Base-by-base conservation (phyloP, 2,888 invertebrate species). In the Anthrax anthrax region DNA sequence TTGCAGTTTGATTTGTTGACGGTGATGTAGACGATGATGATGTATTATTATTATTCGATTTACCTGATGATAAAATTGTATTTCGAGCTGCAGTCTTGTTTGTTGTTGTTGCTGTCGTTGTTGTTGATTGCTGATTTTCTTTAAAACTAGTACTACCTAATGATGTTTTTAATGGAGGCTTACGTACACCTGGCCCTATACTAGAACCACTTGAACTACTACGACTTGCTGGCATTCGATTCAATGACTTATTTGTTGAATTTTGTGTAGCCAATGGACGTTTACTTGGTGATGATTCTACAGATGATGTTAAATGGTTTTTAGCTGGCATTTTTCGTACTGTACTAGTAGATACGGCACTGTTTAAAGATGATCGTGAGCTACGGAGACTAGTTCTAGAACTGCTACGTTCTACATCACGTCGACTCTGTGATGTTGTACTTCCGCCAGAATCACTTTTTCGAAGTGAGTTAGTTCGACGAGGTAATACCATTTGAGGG, bases 341-440 rank as follows among this genome's bases (percentile, higher is more conserved):
- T 0, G 88, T 88, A 45, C 81, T 83, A 0, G 79, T 78, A 2
- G 82, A 82, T 1, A 83, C 79, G 3, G 84, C 79, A 61, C 87
- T 88, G 59, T 87, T 87, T 44, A 89, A 69, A 1, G 88, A 89
- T 58, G 86, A 87, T 27, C 85, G 72, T 0, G 89, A 89, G 58
- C 88, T 87, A 19, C 85, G 75, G 16, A 89, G 69, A 45, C 87
- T 87, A 38, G 84, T 81, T 37, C 85, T 71, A 0, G 88, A 88
- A 16, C 81, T 78, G 6, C 84, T 86, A 37, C 85, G 72, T 58
- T 86, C 84, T 0, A 85, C 84, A 53, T 78, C 74, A 49, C 75
- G 70, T 42, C 65, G 61, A 16, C 58, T 54, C 43, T 54, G 46
- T 23, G 52, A 52, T 34, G 55, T 44, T 49, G 49, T 48, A 46